Conservation (phyloP, 1,140 invertebrate species). For the Megalonaias nervosa region DNA sequence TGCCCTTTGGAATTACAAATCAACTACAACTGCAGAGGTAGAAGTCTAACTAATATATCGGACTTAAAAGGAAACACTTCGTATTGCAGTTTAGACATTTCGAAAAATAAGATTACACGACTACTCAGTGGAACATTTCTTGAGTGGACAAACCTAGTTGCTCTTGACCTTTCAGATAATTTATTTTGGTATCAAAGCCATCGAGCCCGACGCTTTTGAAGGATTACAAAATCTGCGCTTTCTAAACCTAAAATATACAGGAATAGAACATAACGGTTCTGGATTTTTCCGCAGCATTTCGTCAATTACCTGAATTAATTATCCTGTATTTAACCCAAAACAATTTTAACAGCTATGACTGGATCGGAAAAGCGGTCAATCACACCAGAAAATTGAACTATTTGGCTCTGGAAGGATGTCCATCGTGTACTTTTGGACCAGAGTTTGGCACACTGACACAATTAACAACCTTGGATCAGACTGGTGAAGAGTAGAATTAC, state of each 20-base stretch:
- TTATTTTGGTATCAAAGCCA: neutral
- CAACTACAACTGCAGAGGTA: no score
- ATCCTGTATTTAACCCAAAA: slow-evolving; percentile 2
- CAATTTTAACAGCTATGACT: neutral
- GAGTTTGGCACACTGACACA: no score
- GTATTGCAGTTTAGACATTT: no score
- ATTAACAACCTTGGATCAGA: no score
- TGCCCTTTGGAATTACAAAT: no score
- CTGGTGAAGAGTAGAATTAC: no score
- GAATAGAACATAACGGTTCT: neutral
- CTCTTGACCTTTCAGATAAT: slow-evolving; percentile 16
- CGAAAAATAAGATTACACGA: neutral
- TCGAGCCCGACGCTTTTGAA: neutral
- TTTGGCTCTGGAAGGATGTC: slow-evolving; percentile 1
- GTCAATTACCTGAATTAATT: neutral
- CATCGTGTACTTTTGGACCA: no score
- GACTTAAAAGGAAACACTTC: no score
- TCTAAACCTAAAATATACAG: slow-evolving; percentile 2
- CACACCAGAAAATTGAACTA: neutral
- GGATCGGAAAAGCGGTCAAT: neutral
- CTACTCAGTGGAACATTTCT: neutral
- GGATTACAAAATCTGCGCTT: slow-evolving; percentile 10
- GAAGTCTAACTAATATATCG: no score
- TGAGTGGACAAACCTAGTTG: neutral
- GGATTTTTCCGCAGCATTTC: neutral